Evolutionary conservation across 2,797 vertebrate species (phyloP), one percentile per base, ranked within the genome.

Genomic region (Craterocephalus amniculus): DNA sequence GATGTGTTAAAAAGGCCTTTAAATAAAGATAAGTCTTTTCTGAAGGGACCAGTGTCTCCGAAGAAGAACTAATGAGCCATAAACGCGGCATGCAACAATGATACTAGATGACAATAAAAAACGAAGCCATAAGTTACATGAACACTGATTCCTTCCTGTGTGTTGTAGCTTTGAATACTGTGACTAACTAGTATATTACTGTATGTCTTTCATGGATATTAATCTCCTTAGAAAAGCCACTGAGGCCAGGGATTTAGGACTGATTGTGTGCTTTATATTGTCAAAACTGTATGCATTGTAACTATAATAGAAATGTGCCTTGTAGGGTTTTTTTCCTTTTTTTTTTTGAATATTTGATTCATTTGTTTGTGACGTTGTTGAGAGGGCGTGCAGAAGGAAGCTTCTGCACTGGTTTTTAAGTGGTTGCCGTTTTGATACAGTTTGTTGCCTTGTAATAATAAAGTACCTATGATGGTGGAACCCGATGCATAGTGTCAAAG

Each of bases 401-500:
- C 55, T 51, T 72, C 63, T 79, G 78, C 74, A 10, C 58, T 74
- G 78, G 74, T 81, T 84, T 79, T 80, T 65, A 81, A 81, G 76
- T 76, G 77, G 69, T 62, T 76, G 78, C 43, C 24, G 88, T 93
- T 92, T 93, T 93, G 86, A 93, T 93, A 92, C 85, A 61, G 80
- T 86, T 84, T 84, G 87, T 85, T 86, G 89, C 90, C 78, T 93
- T 93, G 91, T 93, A 29, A 91, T 90, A 92, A 90, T 91, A 94
- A 91, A 67, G 86, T 79, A 87, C 80, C 81, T 80, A 78, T 87
- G 81, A 88, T 73, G 87, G 82, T 86, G 70, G 36, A 80, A 85
- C 9, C 9, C 31, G 65, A 13, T 64, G 43, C 8, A 49, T 45
- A 11, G 67, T 34, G 52, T 75, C n/a, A n/a, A 45, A 4, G 7